Evolutionary conservation across 2,888 invertebrate genomes (phyloP).

Genomic region (Synergus laeviventris): DNA sequence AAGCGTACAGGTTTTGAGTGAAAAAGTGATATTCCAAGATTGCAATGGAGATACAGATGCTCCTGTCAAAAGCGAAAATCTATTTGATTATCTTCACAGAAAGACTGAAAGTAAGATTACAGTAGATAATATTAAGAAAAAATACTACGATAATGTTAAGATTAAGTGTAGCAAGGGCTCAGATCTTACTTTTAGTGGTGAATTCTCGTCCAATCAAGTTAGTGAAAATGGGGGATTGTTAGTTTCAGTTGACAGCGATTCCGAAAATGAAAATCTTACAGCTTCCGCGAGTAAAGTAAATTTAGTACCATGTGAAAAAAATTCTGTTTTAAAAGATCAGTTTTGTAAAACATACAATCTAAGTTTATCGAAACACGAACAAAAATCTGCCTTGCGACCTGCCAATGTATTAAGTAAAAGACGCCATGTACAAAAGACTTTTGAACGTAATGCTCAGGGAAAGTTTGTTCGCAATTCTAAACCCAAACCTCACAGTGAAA

Average conservation of each 20-base stretch:
- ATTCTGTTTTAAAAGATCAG: slow-evolving; percentile 40
- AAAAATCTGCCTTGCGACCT: slow-evolving; percentile 46
- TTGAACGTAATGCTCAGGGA: slow-evolving; percentile 46
- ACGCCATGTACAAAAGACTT: slow-evolving; percentile 37
- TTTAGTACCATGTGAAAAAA: background rate
- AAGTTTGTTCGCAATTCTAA: slow-evolving; percentile 46
- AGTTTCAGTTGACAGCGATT: slow-evolving; percentile 55
- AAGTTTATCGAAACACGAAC: slow-evolving; percentile 55
- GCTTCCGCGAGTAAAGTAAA: background rate
- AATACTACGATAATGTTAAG: slow-evolving; percentile 51
- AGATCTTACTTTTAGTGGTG: slow-evolving; percentile 45
- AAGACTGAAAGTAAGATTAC: slow-evolving; percentile 59
- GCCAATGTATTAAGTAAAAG: background rate
- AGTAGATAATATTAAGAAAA: slow-evolving; percentile 52
- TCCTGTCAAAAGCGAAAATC: slow-evolving; percentile 50
- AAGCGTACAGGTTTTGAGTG: slow-evolving; percentile 55
- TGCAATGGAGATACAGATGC: background rate
- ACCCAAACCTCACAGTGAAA: background rate
- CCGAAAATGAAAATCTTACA: slow-evolving; percentile 51
- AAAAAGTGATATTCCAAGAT: slow-evolving; percentile 52
- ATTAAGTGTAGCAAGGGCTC: slow-evolving; percentile 14
- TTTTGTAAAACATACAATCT: slow-evolving; percentile 57
- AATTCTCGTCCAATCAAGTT: slow-evolving; percentile 65
- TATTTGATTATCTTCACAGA: slow-evolving; percentile 63
- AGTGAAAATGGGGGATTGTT: slow-evolving; percentile 62